Evolutionary conservation across 1,140 invertebrate genomes (phyloP).

Genomic region (Nomia melanderi): DNA sequence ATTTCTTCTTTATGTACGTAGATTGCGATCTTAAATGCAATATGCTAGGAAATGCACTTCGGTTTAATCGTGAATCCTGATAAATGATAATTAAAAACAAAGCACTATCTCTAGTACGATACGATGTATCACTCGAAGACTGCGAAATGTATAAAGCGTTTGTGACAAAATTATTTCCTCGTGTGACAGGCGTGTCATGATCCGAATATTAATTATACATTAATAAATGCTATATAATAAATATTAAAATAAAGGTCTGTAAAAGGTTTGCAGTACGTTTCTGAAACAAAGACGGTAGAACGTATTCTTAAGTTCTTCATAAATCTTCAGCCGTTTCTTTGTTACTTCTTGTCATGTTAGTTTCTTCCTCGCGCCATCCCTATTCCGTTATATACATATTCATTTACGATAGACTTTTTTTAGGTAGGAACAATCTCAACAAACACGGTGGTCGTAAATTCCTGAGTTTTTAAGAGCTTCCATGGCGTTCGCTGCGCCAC

Average conservation of each 20-base stretch:
- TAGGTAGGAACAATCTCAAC: slow-evolving; percentile 35
- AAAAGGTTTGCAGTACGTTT: not conserved
- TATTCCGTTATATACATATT: slow-evolving; percentile 17
- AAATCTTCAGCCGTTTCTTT: not conserved
- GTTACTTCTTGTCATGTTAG: not conserved
- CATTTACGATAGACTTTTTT: slow-evolving; percentile 12
- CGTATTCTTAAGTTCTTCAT: not conserved
- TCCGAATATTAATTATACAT: not conserved
- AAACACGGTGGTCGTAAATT: slow-evolving; percentile 31
- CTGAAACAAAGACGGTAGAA: slow-evolving; percentile 29
- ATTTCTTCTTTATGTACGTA: slow-evolving; percentile 2
- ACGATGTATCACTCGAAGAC: not conserved
- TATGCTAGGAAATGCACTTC: slow-evolving; percentile 30
- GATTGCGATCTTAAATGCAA: slow-evolving; percentile 35
- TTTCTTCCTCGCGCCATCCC: not conserved
- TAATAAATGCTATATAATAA: slow-evolving; percentile 24
- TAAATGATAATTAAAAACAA: slow-evolving; percentile 17
- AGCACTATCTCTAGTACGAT: slow-evolving; percentile 8
- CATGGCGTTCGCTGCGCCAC: not conserved
- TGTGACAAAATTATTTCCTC: not conserved
- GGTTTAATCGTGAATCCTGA: slow-evolving; percentile 13
- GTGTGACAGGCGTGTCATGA: not conserved
- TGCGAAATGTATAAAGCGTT: slow-evolving; percentile 33
- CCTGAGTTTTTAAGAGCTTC: slow-evolving; percentile 21
- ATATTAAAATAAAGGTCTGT: slow-evolving; percentile 32